Conservation (phyloP, 2,888 invertebrate species). For the Aproaerema taeniolella region DNA sequence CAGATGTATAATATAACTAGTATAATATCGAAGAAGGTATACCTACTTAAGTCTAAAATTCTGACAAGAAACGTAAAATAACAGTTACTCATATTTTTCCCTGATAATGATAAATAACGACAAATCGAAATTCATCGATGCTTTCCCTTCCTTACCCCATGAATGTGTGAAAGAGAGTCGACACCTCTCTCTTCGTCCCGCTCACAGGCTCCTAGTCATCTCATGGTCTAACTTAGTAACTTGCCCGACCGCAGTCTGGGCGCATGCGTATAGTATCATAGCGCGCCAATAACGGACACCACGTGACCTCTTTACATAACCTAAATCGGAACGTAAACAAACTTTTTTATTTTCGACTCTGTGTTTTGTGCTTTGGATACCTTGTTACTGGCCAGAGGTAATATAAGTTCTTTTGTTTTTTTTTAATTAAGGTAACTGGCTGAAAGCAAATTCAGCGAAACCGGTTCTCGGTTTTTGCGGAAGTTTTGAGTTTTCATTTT, state of each 20-base stretch:
- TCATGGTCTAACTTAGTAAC: conserved; percentile 38
- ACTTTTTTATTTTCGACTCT: conserved; percentile 29
- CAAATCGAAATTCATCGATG: not conserved
- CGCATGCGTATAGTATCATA: conserved; percentile 35
- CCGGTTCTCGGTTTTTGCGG: not conserved
- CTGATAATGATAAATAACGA: too few relatives aligned
- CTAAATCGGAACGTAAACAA: conserved; percentile 37
- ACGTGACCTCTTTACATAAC: conserved; percentile 36
- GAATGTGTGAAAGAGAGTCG: conserved; percentile 49
- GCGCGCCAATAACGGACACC: conserved; percentile 17
- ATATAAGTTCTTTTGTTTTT: conserved; percentile 13
- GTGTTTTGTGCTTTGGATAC: conserved; percentile 22
- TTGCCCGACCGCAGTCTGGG: conserved; percentile 36
- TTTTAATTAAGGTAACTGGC: not conserved
- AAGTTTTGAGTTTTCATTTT: not conserved
- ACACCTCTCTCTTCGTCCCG: conserved; percentile 34
- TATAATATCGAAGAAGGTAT: too few relatives aligned
- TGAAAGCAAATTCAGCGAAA: not conserved
- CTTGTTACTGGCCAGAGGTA: conserved; percentile 30
- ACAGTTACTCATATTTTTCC: too few relatives aligned
- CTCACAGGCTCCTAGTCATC: conserved; percentile 35
- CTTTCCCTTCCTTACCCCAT: not conserved
- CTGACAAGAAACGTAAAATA: too few relatives aligned
- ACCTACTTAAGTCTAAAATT: too few relatives aligned
- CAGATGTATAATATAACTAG: too few relatives aligned